Evolutionary conservation across 2,888 invertebrate genomes (phyloP).

Genomic region (Oxyteleia sp.): DNA sequence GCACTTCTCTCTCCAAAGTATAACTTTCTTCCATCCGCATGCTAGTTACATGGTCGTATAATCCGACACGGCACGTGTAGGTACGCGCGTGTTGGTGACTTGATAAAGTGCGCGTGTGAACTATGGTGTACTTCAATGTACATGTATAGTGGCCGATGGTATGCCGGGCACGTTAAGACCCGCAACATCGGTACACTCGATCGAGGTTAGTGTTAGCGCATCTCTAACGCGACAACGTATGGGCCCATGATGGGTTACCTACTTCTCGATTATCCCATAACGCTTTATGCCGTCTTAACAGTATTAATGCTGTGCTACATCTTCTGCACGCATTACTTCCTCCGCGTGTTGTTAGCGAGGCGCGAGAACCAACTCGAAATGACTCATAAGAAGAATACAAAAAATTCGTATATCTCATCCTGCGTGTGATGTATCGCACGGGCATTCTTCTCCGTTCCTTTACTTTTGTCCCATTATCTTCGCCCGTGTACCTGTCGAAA

Average conservation of each 20-base stretch:
- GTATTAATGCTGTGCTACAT: slow-evolving; percentile 84
- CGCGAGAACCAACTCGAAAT: slow-evolving; percentile 65
- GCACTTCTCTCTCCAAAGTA: slow-evolving; percentile 14
- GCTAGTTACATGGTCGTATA: slow-evolving; percentile 16
- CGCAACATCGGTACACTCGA: slow-evolving; percentile 76
- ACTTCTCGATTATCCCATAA: slow-evolving; percentile 84
- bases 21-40: slow-evolving; percentile 52
- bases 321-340: slow-evolving; percentile 77
- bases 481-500: slow-evolving; percentile 6
- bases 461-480: slow-evolving; percentile 33
- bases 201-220: slow-evolving; percentile 84
- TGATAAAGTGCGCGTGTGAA: slow-evolving; percentile 58
- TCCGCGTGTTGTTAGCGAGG: slow-evolving; percentile 70
- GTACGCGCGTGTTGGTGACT: slow-evolving; percentile 12
- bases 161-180: slow-evolving; percentile 57
- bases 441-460: too few relatives aligned
- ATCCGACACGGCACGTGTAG: slow-evolving; percentile 20
- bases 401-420: slow-evolving; percentile 37
- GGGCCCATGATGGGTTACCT: slow-evolving; percentile 81
- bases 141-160: slow-evolving; percentile 38
- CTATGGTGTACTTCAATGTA: slow-evolving; percentile 47
- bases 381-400: slow-evolving; percentile 50
- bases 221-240: slow-evolving; percentile 82
- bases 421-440: slow-evolving; percentile 20
- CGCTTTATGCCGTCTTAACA: slow-evolving; percentile 74